Evolutionary conservation across 2,797 vertebrate genomes (phyloP).

Genomic region (Pagetopsis macropterus): DNA sequence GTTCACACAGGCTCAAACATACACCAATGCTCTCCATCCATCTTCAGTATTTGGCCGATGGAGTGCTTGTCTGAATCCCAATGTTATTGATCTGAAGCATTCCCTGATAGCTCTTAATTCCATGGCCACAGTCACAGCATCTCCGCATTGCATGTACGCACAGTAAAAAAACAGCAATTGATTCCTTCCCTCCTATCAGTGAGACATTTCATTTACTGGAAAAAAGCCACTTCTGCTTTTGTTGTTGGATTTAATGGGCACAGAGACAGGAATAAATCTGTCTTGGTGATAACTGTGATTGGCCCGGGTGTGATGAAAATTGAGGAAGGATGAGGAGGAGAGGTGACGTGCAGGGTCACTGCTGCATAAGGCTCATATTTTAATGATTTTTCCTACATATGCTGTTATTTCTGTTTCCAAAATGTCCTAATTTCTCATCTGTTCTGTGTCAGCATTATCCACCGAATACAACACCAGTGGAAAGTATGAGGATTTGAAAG

Average conservation of each 20-base stretch:
- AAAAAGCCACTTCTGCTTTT: slow-evolving; percentile 61
- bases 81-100: slow-evolving; percentile 67
- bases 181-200: slow-evolving; percentile 52
- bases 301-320: slow-evolving; percentile 31
- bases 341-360: slow-evolving; percentile 24
- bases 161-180: slow-evolving; percentile 61
- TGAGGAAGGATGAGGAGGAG: neutral
- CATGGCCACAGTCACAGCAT: slow-evolving; percentile 61
- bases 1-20: slow-evolving; percentile 13
- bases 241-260: slow-evolving; percentile 53
- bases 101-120: slow-evolving; percentile 60
- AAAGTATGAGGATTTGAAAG: neutral
- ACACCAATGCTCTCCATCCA: slow-evolving; percentile 6
- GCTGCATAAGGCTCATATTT: slow-evolving; percentile 11
- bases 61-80: slow-evolving; percentile 60
- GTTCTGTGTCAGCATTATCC: slow-evolving; percentile 22
- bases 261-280: slow-evolving; percentile 56
- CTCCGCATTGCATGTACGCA: slow-evolving; percentile 44
- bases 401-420: slow-evolving; percentile 31
- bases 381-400: slow-evolving; percentile 33
- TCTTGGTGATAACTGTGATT: slow-evolving; percentile 44
- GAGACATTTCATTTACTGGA: slow-evolving; percentile 70
- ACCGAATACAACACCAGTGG: slow-evolving; percentile 20
- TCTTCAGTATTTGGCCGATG: slow-evolving; percentile 34
- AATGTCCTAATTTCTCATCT: slow-evolving; percentile 33